Evolutionary conservation across 2,888 invertebrate genomes (phyloP), one percentile per base, ranked within the genome.

Genomic region (Fragum fragum): DNA sequence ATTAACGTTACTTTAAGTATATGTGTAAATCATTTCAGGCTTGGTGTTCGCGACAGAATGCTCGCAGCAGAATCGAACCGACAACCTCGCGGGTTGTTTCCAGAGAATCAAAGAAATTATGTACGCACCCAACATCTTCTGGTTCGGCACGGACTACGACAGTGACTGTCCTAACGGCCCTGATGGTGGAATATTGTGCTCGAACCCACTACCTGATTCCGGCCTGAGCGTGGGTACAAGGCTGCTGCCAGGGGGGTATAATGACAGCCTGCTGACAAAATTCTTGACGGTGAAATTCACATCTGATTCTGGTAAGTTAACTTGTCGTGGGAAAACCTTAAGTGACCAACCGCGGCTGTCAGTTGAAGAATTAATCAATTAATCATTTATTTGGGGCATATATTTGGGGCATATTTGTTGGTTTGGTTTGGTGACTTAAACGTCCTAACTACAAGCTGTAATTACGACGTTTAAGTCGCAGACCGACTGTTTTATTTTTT

Each of bases 81-180:
- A 16, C 23, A 52, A 74, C 66, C 68, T 83, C n/a, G 28, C 36
- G 18, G 53, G 53, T n/a, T 84, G 84, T 32, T 53, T 84, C 18
- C 0, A 5, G 2, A 32, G 52, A 23, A 76, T 84, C 42, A 57
- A 59, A 23, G 47, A 57, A 11, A 21, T 29, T 0, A 53, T 77
- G 18, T 14, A 68, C n/a, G 70, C 73, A 55, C 29, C 63, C 0
- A 18, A 39, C 21, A 21, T 16, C 0, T 85, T 78, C 61, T 85
- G 85, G 85, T 85, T 85, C 52, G 85, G 85, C 0, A 66, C 52
- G 0, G 16, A 52, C 1, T 85, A 81, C 42, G 14, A 32, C 18
- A 42, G 26, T 0, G 39, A n/a, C 3, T 85, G 85, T 36, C 79
- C 76, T 14, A 42, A 59, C 16, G 79, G 76, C 0, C 29, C 21